Evolutionary conservation across 2,888 invertebrate species (phyloP).

Genomic region (Mesochorus sp.): DNA sequence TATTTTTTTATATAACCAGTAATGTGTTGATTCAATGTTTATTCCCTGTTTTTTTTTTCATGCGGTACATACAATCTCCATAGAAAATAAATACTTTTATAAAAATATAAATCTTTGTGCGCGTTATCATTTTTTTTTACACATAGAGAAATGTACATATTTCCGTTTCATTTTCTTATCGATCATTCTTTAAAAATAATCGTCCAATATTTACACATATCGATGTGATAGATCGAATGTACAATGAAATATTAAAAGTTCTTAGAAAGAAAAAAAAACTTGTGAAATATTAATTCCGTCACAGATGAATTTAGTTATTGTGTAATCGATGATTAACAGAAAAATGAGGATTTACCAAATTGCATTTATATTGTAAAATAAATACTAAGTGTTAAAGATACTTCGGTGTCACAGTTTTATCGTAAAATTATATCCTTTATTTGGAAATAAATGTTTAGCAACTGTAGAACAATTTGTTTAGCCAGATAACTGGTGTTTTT

Average conservation of each 20-base stretch:
- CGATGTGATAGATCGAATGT: too few relatives aligned
- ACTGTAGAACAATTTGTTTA: too few relatives aligned
- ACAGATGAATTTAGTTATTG: not conserved
- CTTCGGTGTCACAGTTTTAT: not conserved
- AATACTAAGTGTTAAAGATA: not conserved
- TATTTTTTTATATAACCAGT: too few relatives aligned
- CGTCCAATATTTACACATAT: too few relatives aligned
- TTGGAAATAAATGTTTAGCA: too few relatives aligned
- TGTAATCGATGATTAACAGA: not conserved
- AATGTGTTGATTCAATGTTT: too few relatives aligned
- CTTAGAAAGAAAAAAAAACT: not conserved
- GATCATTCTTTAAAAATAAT: too few relatives aligned
- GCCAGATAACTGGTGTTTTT: too few relatives aligned
- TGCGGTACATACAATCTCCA: slow-evolving; percentile 56
- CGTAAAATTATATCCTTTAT: too few relatives aligned
- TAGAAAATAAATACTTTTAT: slow-evolving; percentile 77
- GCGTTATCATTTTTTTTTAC: slow-evolving; percentile 26
- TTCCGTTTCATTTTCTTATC: slow-evolving; percentile 5
- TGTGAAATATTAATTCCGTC: slow-evolving; percentile 9
- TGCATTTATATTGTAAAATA: not conserved
- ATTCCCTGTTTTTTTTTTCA: not conserved
- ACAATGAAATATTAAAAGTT: too few relatives aligned
- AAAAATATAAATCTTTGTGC: slow-evolving; percentile 76
- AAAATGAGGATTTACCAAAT: not conserved
- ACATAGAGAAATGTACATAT: slow-evolving; percentile 44